Evolutionary conservation across 2,888 invertebrate genomes (phyloP), one percentile per base, ranked within the genome.

Genomic region (Ennomos erosarius): DNA sequence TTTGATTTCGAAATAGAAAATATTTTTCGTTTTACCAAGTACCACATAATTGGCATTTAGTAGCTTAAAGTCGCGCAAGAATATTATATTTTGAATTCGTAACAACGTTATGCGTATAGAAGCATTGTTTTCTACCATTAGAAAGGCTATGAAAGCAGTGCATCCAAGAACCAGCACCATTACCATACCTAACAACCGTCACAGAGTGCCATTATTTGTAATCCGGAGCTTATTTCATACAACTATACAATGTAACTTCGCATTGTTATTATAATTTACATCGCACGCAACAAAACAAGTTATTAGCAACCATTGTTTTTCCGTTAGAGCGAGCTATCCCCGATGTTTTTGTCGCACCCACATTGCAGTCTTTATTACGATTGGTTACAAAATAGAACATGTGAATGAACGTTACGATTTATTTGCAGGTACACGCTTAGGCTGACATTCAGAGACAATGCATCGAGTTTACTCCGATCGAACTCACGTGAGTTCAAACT

Each of bases 261-360:
- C 46, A 45, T 73, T 77, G 67, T 71, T 67, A 70, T 71, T 68
- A 59, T 65, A 70, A 71, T 71, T 63, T 60, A 62, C 54, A 63
- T 51, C 49, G 49, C 59, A 56, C 48, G 59, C 50, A 69, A 74
- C 73, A 71, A 75, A 73, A 70, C 69, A 67, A 58, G 67, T 68
- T 65, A 75, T 69, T 72, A 69, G 57, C 45, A 34, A 60, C 68
- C 66, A 68, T 73, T 73, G 72, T 72, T 56, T 65, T 56, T 55
- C 59, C 54, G 58, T 58, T 68, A 59, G 62, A 74, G 64, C 57
- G 62, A 70, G 68, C 60, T 62, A 52, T 71, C 65, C 56, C 58
- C 57, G 62, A 64, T 47, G 67, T 70, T 74, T 73, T 68, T 70
- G 65, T 69, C 65, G 54, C 60, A 46, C 54, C 46, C 37, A 63